phyloP scores from a whole-genome alignment of 2,113 vertebrate species.

The Phocoena sinus region DNA sequence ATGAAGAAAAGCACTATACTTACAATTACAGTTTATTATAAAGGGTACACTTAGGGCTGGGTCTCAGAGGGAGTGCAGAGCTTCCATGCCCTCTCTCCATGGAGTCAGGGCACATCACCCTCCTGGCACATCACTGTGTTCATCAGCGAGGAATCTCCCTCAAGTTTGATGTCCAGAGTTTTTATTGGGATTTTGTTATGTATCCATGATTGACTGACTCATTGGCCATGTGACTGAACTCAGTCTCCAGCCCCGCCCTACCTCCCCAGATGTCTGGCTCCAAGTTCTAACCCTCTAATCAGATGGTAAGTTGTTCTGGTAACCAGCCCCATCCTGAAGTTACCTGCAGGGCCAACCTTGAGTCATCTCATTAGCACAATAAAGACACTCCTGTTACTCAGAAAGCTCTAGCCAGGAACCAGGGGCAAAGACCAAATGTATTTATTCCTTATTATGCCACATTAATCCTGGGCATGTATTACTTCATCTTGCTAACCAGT shows the following conservation, averaged over 20 bases:
- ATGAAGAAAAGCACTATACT: neutral
- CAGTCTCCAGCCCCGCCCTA: neutral
- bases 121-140: neutral
- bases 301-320: neutral
- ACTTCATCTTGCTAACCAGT: neutral
- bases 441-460: neutral
- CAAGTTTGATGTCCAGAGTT: neutral
- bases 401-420: neutral
- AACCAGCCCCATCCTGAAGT: neutral
- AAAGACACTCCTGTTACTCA: neutral
- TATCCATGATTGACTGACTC: neutral
- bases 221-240: neutral
- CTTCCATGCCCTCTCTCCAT: neutral
- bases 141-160: neutral
- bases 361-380: neutral
- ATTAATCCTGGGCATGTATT: neutral
- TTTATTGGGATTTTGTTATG: neutral
- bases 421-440: neutral
- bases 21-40: neutral
- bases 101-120: neutral
- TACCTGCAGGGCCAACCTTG: neutral
- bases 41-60: no score
- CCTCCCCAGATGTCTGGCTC: neutral
- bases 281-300: neutral
- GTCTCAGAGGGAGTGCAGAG: no score